Evolutionary conservation across 2,888 invertebrate species (phyloP), one percentile per base, ranked within the genome.

Genomic region (Drosophila macrospina): DNA sequence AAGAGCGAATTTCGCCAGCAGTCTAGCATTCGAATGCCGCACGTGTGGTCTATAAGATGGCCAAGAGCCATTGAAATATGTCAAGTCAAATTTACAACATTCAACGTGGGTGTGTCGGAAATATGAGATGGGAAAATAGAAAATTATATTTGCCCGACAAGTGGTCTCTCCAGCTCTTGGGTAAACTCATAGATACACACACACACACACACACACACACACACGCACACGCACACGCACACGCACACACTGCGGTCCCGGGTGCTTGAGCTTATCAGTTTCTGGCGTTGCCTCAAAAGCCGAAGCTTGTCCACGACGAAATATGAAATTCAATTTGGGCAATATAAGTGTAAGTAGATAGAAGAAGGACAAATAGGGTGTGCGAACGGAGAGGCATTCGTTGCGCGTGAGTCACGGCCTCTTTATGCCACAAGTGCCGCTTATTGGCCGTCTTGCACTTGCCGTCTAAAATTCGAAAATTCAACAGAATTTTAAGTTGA

Each of bases 401-500:
- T 44, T 48, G 63, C 62, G 63, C 60, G 74, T 59, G 74, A 64
- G 71, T 64, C 48, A 66, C 42, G 68, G 54, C 80, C 67, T 80
- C 68, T 72, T 83, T 81, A 67, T 78, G 82, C 82, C 82, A 84
- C 79, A 81, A 81, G 80, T 84, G 79, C 75, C 78, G 79, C 82
- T 79, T 79, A 69, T 71, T 88, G 83, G n/a, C n/a, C n/a, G n/a
- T n/a, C n/a, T n/a, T 77, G 82, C n/a, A 85, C 74, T 69, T 65
- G 64, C 51, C 60, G 41, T 56, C 63, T 56, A 68, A 47, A 67
- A 28, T 55, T 54, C 54, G 48, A 68, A 47, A 67, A 28, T 55
- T 54, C 54, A 51, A 41, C 62, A 57, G 59, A 77, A 65, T 68
- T 80, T 70, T 15, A 65, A 77, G 79, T 79, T 77, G 41, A 54